Conservation (phyloP, 2,797 vertebrate species). For the Cottoperca gobio region DNA sequence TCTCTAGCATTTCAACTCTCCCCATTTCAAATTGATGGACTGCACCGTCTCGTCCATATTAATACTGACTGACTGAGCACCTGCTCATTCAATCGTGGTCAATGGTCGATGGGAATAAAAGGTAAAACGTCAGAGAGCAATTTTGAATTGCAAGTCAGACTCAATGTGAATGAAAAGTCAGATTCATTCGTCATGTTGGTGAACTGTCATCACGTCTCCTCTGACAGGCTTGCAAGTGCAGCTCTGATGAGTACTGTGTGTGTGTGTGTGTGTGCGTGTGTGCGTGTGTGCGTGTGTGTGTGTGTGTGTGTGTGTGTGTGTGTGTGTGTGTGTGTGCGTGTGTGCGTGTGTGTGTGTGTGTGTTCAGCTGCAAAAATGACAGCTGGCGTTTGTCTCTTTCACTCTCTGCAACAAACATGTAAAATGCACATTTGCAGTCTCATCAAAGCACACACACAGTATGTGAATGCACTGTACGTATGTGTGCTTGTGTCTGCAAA, state of each 20-base stretch:
- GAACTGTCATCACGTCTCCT: constrained; percentile 33
- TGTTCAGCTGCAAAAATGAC: neutral
- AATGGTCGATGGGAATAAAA: constrained; percentile 38
- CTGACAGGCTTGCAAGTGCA: constrained; percentile 35
- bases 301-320: neutral
- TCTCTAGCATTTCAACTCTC: constrained; percentile 30
- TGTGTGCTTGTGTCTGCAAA: constrained; percentile 11
- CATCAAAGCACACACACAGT: neutral
- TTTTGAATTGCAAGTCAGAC: constrained; percentile 35
- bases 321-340: neutral
- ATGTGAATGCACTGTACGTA: neutral
- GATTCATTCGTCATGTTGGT: constrained; percentile 47
- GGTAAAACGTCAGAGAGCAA: constrained; percentile 34
- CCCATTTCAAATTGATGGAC: constrained; percentile 45
- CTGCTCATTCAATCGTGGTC: constrained; percentile 44
- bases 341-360: no score
- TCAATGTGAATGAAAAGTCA: constrained; percentile 48
- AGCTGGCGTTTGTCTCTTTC: neutral
- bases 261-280: neutral
- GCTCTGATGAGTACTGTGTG: neutral
- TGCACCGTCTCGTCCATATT: constrained; percentile 39
- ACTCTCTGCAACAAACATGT: constrained; percentile 14
- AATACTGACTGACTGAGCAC: constrained; percentile 37
- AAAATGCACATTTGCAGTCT: constrained; percentile 9
- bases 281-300: neutral